Evolutionary conservation across 2,888 invertebrate species (phyloP).

Genomic region (Napeogenes inachia): DNA sequence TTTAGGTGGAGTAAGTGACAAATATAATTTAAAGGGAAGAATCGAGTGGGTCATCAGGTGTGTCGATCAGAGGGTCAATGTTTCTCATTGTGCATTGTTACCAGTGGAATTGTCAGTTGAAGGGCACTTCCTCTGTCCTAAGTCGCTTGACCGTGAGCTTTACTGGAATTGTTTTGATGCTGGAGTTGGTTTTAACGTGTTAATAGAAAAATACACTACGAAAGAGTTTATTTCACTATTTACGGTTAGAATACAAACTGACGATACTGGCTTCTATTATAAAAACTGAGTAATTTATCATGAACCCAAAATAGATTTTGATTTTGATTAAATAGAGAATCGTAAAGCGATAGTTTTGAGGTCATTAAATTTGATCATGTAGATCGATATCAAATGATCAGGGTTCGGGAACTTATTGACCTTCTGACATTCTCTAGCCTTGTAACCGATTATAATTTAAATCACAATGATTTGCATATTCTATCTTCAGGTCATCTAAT

Average conservation of each 20-base stretch:
- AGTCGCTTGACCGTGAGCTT: conserved; percentile 51
- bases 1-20: too few relatives aligned
- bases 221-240: too few relatives aligned
- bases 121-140: conserved; percentile 66
- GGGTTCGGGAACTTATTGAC: conserved; percentile 21
- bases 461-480: conserved; percentile 7
- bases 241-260: too few relatives aligned
- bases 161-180: conserved; percentile 24
- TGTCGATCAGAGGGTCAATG: conserved; percentile 46
- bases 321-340: background rate
- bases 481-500: background rate
- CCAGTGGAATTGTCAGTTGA: conserved; percentile 46
- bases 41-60: conserved; percentile 6
- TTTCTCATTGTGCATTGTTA: conserved; percentile 68
- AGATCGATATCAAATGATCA: conserved; percentile 20
- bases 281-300: too few relatives aligned
- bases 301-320: too few relatives aligned
- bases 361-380: conserved; percentile 23
- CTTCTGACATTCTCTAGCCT: conserved; percentile 24
- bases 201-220: too few relatives aligned
- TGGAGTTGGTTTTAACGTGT: too few relatives aligned
- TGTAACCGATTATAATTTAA: conserved; percentile 13
- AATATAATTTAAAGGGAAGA: background rate
- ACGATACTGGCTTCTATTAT: too few relatives aligned
- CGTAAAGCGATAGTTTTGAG: conserved; percentile 21